phyloP scores from a whole-genome alignment of 2,113 vertebrate species.

The Anguilla japonica region DNA sequence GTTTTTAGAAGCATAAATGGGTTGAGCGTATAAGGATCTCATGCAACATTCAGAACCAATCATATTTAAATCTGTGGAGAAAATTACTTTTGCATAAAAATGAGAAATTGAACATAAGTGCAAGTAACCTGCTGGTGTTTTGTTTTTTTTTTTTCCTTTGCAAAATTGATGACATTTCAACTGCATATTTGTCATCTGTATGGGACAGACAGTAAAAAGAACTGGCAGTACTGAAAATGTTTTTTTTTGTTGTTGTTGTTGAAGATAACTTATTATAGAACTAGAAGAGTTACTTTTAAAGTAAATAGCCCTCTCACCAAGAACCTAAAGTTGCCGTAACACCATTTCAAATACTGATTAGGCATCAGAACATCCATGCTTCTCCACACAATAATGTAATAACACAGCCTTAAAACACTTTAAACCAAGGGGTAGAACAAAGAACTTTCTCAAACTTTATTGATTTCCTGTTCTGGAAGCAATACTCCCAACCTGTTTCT shows the following conservation, averaged over 20 bases:
- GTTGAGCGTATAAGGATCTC: neutral
- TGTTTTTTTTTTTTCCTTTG: neutral
- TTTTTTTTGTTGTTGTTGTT: neutral
- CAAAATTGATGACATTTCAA: neutral
- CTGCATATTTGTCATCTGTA: neutral
- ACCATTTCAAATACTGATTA: neutral
- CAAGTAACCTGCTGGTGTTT: neutral
- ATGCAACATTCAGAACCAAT: neutral
- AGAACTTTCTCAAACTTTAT: neutral
- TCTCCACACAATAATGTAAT: neutral
- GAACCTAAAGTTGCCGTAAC: neutral
- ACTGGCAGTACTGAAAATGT: too few relatives aligned
- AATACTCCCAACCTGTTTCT: neutral
- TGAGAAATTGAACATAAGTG: conserved; percentile 11
- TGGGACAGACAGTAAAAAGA: neutral
- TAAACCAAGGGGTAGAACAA: neutral
- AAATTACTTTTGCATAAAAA: conserved; percentile 19
- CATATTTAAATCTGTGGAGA: neutral
- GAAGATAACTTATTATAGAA: neutral
- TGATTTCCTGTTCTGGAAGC: neutral
- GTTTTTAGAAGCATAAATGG: neutral
- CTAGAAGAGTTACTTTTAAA: neutral
- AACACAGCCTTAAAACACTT: neutral
- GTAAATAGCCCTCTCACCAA: neutral
- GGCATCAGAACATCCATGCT: neutral